Evolutionary conservation across 2,113 vertebrate species (phyloP).

Genomic region (Gopherus evgoodei): DNA sequence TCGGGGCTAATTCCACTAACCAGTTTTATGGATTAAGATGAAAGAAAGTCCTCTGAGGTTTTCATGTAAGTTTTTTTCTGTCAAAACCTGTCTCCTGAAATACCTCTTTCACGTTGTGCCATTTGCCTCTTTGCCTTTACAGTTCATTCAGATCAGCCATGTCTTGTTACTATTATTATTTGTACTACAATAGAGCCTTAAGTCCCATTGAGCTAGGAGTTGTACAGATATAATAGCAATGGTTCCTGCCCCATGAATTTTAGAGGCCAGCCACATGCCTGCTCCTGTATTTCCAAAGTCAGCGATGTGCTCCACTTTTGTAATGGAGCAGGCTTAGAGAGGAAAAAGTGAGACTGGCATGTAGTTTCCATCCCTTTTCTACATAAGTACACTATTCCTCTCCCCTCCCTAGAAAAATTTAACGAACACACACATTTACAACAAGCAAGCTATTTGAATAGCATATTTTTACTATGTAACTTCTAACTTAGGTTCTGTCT

Average conservation of each 20-base stretch:
- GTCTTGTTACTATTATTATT: too few species aligned
- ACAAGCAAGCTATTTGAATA: not conserved
- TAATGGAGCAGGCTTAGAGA: not conserved
- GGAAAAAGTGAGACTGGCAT: not conserved
- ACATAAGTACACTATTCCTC: fast-evolving
- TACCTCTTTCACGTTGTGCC: not conserved
- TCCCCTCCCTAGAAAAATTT: not conserved
- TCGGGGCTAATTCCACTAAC: not conserved
- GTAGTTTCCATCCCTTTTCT: fast-evolving
- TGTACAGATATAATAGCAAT: too few species aligned
- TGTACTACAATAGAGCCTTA: not conserved
- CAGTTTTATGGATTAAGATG: not conserved
- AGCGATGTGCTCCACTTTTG: fast-evolving
- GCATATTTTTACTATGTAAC: not conserved
- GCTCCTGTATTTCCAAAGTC: not conserved
- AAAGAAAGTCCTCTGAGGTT: not conserved
- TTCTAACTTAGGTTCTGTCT: not conserved
- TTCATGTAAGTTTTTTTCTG: fast-evolving
- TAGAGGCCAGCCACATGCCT: fast-evolving
- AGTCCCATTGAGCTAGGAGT: too few species aligned
- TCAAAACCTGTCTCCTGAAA: fast-evolving
- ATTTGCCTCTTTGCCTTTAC: not conserved
- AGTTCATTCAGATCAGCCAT: not conserved
- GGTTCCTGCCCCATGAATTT: too few species aligned
- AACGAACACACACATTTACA: too few species aligned